Percentiles rank a stretch among this genome's conserved stretches.
Conservation (phyloP, 2,113 vertebrate species). For the Noturus placidus region DNA sequence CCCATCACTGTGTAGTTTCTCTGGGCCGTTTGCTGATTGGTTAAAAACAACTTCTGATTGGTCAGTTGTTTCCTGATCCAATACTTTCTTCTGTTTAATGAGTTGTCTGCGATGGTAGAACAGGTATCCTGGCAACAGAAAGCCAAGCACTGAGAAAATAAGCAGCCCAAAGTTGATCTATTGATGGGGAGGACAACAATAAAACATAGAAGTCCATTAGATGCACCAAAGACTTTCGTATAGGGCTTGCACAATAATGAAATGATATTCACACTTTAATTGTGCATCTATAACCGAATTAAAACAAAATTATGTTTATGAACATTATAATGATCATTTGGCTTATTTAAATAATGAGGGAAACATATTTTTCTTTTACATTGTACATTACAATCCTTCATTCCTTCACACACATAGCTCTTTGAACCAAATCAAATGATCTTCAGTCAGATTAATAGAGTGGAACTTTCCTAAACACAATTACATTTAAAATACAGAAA, state of each 20-base stretch:
- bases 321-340: not conserved
- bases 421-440: not conserved
- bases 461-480: not conserved
- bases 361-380: not conserved
- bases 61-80: constrained; percentile 13
- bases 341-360: not conserved
- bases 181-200: constrained; percentile 38
- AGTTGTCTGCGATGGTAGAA: constrained; percentile 71
- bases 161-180: constrained; percentile 77
- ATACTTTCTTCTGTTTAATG: constrained; percentile 51
- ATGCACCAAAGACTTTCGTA: not conserved
- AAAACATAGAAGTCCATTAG: constrained; percentile 14
- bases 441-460: not conserved
- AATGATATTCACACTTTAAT: not conserved
- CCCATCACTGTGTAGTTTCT: constrained; percentile 49
- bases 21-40: constrained; percentile 26
- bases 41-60: constrained; percentile 45
- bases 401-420: not conserved
- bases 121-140: constrained; percentile 80
- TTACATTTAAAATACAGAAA: not conserved
- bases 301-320: not conserved
- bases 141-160: constrained; percentile 76
- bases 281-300: not conserved
- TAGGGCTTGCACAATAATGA: not conserved
- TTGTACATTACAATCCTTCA: not conserved